Evolutionary conservation across 1,140 invertebrate genomes (phyloP), one percentile per base, ranked within the genome.

Genomic region (Aphaenogaster rudis): DNA sequence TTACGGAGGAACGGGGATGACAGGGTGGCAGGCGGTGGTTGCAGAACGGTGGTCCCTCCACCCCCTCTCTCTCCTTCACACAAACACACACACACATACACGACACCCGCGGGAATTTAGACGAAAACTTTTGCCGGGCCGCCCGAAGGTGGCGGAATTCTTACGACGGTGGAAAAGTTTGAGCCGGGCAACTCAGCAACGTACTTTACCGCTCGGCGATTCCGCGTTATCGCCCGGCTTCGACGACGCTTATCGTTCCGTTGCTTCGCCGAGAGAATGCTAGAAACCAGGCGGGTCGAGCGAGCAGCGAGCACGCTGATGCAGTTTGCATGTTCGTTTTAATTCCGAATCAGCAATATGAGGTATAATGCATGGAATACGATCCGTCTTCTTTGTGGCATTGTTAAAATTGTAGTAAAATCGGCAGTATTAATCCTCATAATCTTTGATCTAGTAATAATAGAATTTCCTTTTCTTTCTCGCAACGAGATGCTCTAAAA

Each of bases 121-220:
- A 80, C 74, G 90, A 90, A 89, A 93, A 92, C 90, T 93, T 93
- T 91, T 64, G 86, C 77, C 67, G 61, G 78, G 86, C 79, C 71
- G 76, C 77, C 86, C 82, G 71, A 80, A 81, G 87, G 72, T 82
- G 90, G 54, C 36, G 82, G 87, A 92, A 93, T 92, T 93, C 91
- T 92, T 91, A 92, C 85, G 86, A 86, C 86, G 92, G 57, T 57
- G 88, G 88, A 91, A 93, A 93, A 86, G 91, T 93, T 93, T 89
- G 81, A 66, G 69, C 54, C 82, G 21, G 64, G 42, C 48, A 85
- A 33, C 80, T 77, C 57, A 78, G 77, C 89, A 87, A 80, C 77
- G 91, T 92, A 91, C 86, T 91, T 91, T 93, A 91, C 89, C 88
- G 86, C 81, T 67, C 67, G 59, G 85, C 91, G 91, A 93, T 92